phyloP scores from a whole-genome alignment of 2,113 vertebrate genomes.

The Myotis brandtii region DNA sequence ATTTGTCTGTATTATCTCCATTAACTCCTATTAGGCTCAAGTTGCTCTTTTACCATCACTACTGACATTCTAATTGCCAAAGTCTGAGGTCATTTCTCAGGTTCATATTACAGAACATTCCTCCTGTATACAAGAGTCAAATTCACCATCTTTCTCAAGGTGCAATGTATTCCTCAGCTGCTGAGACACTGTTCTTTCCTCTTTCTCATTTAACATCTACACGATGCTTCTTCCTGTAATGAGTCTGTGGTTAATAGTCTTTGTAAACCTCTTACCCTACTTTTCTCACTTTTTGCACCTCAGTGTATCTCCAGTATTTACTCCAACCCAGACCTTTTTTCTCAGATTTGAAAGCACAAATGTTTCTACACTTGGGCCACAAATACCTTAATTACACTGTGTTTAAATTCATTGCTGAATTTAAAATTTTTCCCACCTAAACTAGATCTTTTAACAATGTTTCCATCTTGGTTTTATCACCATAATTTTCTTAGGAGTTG shows the following conservation, averaged over 20 bases:
- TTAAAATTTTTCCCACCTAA: background rate
- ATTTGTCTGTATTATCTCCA: background rate
- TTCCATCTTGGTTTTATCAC: background rate
- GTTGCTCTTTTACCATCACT: background rate
- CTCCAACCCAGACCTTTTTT: background rate
- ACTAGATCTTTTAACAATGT: background rate
- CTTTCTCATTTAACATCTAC: background rate
- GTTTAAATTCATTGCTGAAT: background rate
- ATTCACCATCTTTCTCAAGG: background rate
- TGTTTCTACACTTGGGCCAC: background rate
- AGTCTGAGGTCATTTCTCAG: background rate
- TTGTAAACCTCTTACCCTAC: too few species aligned
- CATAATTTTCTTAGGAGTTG: background rate
- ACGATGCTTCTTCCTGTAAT: background rate
- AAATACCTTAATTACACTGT: background rate
- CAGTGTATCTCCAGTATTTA: background rate
- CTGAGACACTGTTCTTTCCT: background rate
- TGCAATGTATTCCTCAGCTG: background rate
- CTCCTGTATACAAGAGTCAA: background rate
- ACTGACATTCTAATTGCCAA: background rate
- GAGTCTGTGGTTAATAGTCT: background rate
- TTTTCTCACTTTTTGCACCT: background rate
- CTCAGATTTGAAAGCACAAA: background rate
- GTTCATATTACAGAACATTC: background rate
- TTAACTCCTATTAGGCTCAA: background rate